Evolutionary conservation across 2,797 vertebrate genomes (phyloP).

Genomic region (Sparidentex hasta): DNA sequence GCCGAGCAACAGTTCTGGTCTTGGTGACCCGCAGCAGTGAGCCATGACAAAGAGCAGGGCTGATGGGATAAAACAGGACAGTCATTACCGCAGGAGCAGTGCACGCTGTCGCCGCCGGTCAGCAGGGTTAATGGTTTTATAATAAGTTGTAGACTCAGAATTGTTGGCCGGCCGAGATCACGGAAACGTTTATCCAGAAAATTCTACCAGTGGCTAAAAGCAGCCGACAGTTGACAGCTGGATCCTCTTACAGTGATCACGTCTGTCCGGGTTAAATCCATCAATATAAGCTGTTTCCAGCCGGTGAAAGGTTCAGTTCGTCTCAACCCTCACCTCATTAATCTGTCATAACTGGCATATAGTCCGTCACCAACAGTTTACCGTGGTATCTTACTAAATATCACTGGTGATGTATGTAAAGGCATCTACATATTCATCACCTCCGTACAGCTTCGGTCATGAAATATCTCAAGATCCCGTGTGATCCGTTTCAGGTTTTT

Average conservation of each 20-base stretch:
- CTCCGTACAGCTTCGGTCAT: background rate
- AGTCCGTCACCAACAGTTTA: background rate
- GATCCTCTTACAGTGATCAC: background rate
- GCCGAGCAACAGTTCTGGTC: background rate
- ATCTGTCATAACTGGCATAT: background rate
- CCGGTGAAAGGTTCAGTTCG: no score
- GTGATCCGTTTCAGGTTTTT: background rate
- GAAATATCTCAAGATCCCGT: background rate
- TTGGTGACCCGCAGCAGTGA: constrained; percentile 4
- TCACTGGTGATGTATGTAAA: background rate
- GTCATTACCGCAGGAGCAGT: background rate
- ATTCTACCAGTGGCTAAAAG: background rate
- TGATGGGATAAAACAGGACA: background rate
- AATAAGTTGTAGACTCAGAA: background rate
- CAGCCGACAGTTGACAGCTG: background rate
- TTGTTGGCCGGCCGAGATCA: background rate
- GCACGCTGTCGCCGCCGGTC: constrained; percentile 3
- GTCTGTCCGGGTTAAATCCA: no score
- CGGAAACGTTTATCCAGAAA: background rate
- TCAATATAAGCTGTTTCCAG: no score
- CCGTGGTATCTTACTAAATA: background rate
- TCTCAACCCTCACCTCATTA: background rate
- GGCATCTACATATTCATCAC: background rate
- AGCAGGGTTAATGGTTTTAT: background rate
- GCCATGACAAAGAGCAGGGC: background rate